Percentiles rank a stretch among this genome's conserved stretches.
Conservation (phyloP, 2,113 vertebrate genomes). For the Cariama cristata region DNA sequence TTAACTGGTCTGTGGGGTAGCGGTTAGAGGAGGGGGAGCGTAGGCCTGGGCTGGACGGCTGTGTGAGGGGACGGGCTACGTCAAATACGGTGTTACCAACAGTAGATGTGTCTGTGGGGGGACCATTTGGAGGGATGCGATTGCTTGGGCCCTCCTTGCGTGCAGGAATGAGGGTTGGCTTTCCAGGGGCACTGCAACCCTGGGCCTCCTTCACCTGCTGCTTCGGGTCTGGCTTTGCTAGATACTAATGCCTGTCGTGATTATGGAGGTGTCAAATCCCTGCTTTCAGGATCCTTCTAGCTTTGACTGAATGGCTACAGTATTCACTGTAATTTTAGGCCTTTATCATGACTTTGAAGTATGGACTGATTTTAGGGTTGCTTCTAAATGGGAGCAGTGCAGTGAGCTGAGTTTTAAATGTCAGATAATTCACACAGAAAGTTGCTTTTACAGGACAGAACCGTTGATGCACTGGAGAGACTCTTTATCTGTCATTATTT, state of each 20-base stretch:
- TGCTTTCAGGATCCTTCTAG: background rate
- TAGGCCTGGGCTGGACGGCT: background rate
- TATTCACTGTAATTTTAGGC: background rate
- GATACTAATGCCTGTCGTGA: background rate
- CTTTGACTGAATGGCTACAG: background rate
- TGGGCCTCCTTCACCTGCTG: conserved; percentile 22
- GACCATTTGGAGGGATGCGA: background rate
- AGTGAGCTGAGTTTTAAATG: background rate
- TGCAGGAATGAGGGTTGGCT: background rate
- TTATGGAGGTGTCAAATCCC: background rate
- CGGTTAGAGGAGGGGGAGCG: background rate
- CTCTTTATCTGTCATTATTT: background rate
- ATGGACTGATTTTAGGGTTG: background rate
- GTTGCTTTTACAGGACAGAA: background rate
- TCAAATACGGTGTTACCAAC: background rate
- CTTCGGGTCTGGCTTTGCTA: background rate
- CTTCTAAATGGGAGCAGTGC: background rate
- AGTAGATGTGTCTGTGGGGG: background rate
- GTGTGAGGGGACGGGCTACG: background rate
- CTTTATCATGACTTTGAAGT: background rate
- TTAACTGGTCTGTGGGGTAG: background rate
- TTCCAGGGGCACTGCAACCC: background rate
- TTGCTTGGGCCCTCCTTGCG: background rate
- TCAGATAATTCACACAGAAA: background rate
- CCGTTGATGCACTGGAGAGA: background rate